Conservation (phyloP, 2,888 invertebrate species). For the Cryptosula pallasiana region DNA sequence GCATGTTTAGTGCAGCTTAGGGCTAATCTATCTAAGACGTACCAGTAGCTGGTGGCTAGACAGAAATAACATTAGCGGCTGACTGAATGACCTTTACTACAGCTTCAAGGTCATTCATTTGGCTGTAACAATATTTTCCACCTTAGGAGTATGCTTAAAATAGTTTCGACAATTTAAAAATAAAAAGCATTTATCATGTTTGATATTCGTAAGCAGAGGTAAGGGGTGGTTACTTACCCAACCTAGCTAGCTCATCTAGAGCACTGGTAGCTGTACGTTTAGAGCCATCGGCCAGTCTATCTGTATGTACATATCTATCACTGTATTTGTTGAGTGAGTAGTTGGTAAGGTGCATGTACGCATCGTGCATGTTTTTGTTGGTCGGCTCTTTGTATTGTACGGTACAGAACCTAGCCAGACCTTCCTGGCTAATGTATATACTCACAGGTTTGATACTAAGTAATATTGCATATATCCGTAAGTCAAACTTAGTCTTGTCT, state of each 20-base stretch:
- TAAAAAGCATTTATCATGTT: too few species aligned
- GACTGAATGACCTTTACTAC: too few species aligned
- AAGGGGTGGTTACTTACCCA: background rate
- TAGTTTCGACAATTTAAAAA: too few species aligned
- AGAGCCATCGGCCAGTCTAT: constrained; percentile 51
- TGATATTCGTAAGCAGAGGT: too few species aligned
- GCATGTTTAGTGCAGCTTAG: too few species aligned
- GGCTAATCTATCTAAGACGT: too few species aligned
- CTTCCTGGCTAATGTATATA: constrained; percentile 51
- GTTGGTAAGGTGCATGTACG: constrained; percentile 57
- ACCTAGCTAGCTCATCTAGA: constrained; percentile 45
- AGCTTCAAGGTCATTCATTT: too few species aligned
- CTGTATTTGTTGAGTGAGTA: constrained; percentile 56
- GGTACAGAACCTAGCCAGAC: constrained; percentile 56
- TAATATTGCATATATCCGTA: constrained; percentile 55
- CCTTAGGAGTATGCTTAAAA: too few species aligned
- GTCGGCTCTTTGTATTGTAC: constrained; percentile 54
- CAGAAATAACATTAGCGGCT: too few species aligned
- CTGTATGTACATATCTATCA: constrained; percentile 51
- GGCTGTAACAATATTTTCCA: too few species aligned
- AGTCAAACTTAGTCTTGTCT: constrained; percentile 56
- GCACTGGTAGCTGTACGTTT: constrained; percentile 55
- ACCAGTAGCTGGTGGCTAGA: too few species aligned
- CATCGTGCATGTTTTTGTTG: constrained; percentile 52
- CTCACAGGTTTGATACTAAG: constrained; percentile 54